A percentile compares a stretch with the other conserved stretches of the same genome.
Conservation (phyloP, 1,140 invertebrate species). For the Macrobrachium nipponense region DNA sequence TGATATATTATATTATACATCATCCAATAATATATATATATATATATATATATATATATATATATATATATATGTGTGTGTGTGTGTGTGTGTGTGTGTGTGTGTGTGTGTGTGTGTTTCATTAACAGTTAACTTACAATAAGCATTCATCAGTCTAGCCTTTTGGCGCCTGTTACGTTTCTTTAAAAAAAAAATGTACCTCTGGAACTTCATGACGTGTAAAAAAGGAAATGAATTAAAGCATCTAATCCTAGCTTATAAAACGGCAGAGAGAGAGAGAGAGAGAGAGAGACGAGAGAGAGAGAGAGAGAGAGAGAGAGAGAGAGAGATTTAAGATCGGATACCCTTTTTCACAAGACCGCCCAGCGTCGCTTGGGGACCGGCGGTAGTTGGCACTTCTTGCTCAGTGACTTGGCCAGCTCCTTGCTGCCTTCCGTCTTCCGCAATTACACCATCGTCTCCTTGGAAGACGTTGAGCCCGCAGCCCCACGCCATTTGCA, state of each 20-base stretch:
- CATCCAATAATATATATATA: not conserved
- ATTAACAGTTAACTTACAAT: not conserved
- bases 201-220: too few species aligned
- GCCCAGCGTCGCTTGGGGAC: not conserved
- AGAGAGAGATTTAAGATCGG: not conserved
- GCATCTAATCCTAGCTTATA: not conserved
- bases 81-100: too few species aligned
- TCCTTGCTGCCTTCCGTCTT: not conserved
- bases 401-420: too few species aligned
- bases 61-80: too few species aligned
- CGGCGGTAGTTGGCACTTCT: not conserved
- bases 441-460: not conserved
- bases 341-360: not conserved
- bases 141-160: too few species aligned
- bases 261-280: not conserved
- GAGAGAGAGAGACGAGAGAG: not conserved
- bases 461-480: not conserved
- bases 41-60: too few species aligned
- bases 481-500: slow-evolving; percentile 17
- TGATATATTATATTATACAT: too few species aligned
- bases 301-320: not conserved
- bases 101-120: not conserved
- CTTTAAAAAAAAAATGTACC: too few species aligned
- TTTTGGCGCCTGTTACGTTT: too few species aligned
- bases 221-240: not conserved